phyloP scores from a whole-genome alignment of 53 echinoderm and acorn worm species.

The Apostichopus leukothele region DNA sequence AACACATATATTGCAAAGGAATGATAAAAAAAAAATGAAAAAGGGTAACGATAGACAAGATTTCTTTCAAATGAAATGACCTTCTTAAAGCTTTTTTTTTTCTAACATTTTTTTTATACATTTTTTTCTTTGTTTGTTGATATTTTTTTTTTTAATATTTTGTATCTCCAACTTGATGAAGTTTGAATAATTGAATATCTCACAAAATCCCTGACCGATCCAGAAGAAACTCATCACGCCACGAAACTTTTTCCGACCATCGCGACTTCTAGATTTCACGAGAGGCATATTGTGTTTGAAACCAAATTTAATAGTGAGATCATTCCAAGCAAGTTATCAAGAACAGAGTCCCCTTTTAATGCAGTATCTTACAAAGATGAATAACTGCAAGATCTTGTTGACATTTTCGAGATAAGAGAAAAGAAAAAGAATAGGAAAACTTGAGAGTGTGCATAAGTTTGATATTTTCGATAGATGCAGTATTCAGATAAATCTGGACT shows the following conservation, averaged over 20 bases:
- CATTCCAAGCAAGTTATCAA: no score
- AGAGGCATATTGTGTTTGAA: slow-evolving; percentile 11
- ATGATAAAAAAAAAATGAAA: not conserved
- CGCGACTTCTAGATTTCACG: not conserved
- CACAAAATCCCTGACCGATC: slow-evolving; percentile 14
- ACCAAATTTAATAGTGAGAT: not conserved
- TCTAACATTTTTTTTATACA: slow-evolving; percentile 4
- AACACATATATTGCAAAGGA: slow-evolving; percentile 13
- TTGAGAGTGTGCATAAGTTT: no score
- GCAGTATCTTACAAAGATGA: no score
- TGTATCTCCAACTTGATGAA: slow-evolving; percentile 5
- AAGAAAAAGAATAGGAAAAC: no score
- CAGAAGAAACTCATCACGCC: not conserved
- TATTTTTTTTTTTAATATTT: slow-evolving; percentile 11
- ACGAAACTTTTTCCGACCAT: not conserved
- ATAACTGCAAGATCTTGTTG: no score
- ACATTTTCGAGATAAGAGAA: no score
- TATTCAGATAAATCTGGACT: no score
- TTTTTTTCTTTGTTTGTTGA: not conserved
- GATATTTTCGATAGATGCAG: no score
- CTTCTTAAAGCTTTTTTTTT: slow-evolving; percentile 17
- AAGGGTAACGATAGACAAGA: no score
- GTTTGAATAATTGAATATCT: not conserved
- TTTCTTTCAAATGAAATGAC: no score
- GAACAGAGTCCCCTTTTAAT: no score